These are phyloP conservation scores for Sylvia atricapilla DNA, from an alignment of 2,113 vertebrate genomes.

Conservation along the genomic window DNA sequence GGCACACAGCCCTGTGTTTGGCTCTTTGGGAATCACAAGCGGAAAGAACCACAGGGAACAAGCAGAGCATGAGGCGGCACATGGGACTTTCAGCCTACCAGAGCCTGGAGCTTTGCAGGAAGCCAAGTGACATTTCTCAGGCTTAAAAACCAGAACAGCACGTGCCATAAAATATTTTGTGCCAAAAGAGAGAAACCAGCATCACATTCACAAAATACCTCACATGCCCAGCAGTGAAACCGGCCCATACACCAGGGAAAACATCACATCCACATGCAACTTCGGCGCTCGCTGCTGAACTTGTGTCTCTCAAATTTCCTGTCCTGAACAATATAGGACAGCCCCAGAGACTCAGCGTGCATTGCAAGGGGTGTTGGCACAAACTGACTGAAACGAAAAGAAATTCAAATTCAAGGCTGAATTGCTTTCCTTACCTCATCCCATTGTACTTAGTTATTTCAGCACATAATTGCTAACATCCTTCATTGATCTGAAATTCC, in stretches of 20 bases:
- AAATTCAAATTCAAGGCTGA: conserved; percentile 60
- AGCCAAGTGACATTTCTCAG: neutral
- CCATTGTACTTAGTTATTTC: conserved; percentile 63
- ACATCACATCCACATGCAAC: neutral
- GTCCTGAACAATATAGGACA: neutral
- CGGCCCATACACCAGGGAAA: accelerated
- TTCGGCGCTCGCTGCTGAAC: neutral
- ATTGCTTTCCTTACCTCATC: conserved; percentile 39
- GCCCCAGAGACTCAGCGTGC: neutral
- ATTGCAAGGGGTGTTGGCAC: neutral
- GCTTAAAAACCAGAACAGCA: neutral
- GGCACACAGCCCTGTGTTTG: neutral
- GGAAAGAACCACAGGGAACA: neutral
- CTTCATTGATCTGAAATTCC: conserved; percentile 65
- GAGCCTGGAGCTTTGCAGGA: neutral
- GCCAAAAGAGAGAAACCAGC: neutral
- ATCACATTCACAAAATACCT: neutral
- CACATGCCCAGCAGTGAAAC: neutral
- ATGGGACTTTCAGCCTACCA: neutral
- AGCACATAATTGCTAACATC: conserved; percentile 69
- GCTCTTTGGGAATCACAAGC: neutral
- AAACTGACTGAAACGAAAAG: conserved; percentile 21
- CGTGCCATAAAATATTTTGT: neutral
- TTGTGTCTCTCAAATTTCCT: conserved; percentile 1
- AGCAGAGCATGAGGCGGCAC: neutral